Conservation (phyloP, 1,140 invertebrate genomes). For the Drosophila lini region DNA sequence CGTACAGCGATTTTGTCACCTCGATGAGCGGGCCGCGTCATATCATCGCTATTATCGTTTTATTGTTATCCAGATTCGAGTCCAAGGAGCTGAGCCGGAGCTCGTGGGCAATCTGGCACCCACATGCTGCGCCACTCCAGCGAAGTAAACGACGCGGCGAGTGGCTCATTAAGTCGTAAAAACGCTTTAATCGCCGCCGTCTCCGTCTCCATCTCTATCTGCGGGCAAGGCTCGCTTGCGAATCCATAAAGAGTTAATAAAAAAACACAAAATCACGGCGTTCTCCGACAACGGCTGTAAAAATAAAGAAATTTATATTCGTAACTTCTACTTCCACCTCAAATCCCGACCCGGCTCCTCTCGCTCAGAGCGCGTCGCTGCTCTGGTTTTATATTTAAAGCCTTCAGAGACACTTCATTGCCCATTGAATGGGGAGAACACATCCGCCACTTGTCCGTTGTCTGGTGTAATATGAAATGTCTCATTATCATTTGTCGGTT, state of each 20-base stretch:
- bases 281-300: slow-evolving; percentile 63
- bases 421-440: slow-evolving; percentile 34
- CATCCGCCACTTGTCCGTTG: slow-evolving; percentile 35
- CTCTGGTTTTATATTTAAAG: slow-evolving; percentile 66
- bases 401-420: slow-evolving; percentile 57
- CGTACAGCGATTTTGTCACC: slow-evolving; percentile 76
- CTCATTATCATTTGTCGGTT: slow-evolving; percentile 77
- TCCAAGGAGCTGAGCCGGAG: slow-evolving; percentile 30
- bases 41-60: slow-evolving; percentile 72
- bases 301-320: slow-evolving; percentile 77
- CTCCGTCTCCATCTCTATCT: slow-evolving; percentile 16
- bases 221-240: slow-evolving; percentile 49
- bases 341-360: slow-evolving; percentile 1
- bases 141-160: slow-evolving; percentile 59
- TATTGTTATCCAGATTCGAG: slow-evolving; percentile 62
- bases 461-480: slow-evolving; percentile 62
- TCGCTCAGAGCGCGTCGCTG: slow-evolving; percentile 11
- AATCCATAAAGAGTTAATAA: slow-evolving; percentile 83
- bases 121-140: slow-evolving; percentile 58
- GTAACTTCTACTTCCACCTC: slow-evolving; percentile 58
- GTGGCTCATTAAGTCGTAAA: slow-evolving; percentile 83
- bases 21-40: slow-evolving; percentile 50
- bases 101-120: slow-evolving; percentile 74
- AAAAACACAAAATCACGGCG: slow-evolving; percentile 77
- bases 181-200: slow-evolving; percentile 71